Evolutionary conservation across 2,888 invertebrate species (phyloP).

Genomic region (Anticlea derivata): DNA sequence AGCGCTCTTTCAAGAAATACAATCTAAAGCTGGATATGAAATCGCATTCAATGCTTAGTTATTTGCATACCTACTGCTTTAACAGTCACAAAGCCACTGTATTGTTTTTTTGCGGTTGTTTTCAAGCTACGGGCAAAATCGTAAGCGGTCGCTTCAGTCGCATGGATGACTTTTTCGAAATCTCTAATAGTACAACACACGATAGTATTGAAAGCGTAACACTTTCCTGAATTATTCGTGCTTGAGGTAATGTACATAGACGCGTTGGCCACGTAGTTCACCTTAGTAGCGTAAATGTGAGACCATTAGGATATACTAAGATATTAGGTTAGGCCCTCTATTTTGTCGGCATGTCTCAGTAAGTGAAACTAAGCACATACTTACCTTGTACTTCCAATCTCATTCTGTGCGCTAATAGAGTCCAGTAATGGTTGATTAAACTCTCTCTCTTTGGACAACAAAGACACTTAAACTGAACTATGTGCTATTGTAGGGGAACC

Average conservation of each 20-base stretch:
- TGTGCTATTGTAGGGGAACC: slow-evolving; percentile 75
- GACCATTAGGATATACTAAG: too few species aligned
- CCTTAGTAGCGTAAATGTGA: too few species aligned
- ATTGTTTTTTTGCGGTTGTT: too few species aligned
- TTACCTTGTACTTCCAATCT: slow-evolving; percentile 7
- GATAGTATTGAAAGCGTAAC: too few species aligned
- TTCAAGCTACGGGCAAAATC: too few species aligned
- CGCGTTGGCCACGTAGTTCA: too few species aligned
- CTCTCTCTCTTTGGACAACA: slow-evolving; percentile 71
- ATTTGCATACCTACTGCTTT: not conserved
- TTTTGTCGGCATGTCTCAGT: not conserved
- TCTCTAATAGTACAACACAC: too few species aligned
- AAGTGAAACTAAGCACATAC: slow-evolving; percentile 3
- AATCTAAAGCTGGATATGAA: not conserved
- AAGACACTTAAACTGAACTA: slow-evolving; percentile 78
- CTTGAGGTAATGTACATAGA: too few species aligned
- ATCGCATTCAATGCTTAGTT: not conserved
- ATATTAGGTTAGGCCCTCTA: too few species aligned
- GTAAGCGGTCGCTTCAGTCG: too few species aligned
- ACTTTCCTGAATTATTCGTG: too few species aligned
- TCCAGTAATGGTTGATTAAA: slow-evolving; percentile 72
- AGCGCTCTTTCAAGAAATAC: not conserved
- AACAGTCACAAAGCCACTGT: not conserved
- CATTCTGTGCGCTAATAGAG: slow-evolving; percentile 59
- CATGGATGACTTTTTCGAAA: too few species aligned